A percentile compares a stretch with the other conserved stretches of the same genome.
Evolutionary conservation across 2,113 vertebrate genomes (phyloP).

Genomic region (Chloebia gouldiae): DNA sequence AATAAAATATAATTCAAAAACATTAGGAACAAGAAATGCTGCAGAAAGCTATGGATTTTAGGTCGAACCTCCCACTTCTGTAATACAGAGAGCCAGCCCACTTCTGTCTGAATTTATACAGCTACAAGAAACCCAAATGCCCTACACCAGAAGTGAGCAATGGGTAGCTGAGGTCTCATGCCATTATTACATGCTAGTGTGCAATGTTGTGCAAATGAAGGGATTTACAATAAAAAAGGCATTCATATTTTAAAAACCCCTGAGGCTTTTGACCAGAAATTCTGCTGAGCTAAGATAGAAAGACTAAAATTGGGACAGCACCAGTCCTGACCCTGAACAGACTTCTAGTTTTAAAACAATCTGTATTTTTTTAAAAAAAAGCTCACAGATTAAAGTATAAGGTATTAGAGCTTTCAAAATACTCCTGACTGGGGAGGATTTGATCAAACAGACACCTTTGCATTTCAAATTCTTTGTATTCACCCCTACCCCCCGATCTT

Average conservation of each 20-base stretch:
- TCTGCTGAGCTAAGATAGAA: neutral
- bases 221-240: neutral
- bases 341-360: neutral
- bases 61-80: neutral
- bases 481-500: conserved; percentile 10
- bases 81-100: neutral
- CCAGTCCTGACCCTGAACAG: neutral
- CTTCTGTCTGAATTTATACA: neutral
- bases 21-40: neutral
- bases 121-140: neutral
- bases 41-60: neutral
- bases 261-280: neutral
- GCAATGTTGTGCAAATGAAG: neutral
- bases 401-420: neutral
- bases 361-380: neutral
- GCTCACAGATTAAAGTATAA: neutral
- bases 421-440: neutral
- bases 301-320: neutral
- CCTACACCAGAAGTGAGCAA: neutral
- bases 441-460: neutral
- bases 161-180: neutral
- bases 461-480: neutral
- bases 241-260: neutral
- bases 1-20: neutral
- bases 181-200: neutral